Evolutionary conservation across 1,140 invertebrate genomes (phyloP), one percentile per base, ranked within the genome.

Genomic region (Medauroidea extradentata): DNA sequence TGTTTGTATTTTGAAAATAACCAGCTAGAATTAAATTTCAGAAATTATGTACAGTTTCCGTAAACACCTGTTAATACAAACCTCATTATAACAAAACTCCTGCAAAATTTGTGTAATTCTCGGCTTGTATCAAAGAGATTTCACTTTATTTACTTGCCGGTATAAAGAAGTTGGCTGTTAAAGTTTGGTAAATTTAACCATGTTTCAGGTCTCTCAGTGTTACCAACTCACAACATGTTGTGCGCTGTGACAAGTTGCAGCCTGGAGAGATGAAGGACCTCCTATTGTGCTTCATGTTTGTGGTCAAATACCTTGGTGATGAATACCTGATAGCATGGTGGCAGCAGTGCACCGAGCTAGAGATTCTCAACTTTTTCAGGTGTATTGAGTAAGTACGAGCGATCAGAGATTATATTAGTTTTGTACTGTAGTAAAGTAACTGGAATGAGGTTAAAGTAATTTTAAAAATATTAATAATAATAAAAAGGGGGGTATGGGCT

Each of bases 271-370:
- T 92, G 27, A 90, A 89, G 69, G 94, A 98, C 76, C 78, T 98
- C 16, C 78, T 98, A 14, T 73, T 97, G 1, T 93, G 91, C 70
- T 94, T 95, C 71, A 75, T 98, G 16, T 96, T 94, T 76, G 85
- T 96, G 44, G 79, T 97, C 23, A 95, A 94, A 73, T 89, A 96
- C 75, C 71, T 96, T 48, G 87, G 88, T 25, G 91, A 94, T 70
- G 90, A 93, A 63, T 85, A 91, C 65, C 79, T 96, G n/a, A 83
- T 94, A 16, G 84, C 86, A 8, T 96, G 92, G 91, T 96, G 93
- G 89, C 87, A 88, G 65, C 90, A 91, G 51, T 90, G 88, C 64
- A 83, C 83, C 3, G 84, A 88, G 59, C 78, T 79, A 58, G 88
- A 93, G 63, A 81, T 91, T 27, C 75, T 90, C 14, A 83, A 85